Base-by-base conservation (phyloP, 2,113 vertebrate species). In the Tamias sibiricus region DNA sequence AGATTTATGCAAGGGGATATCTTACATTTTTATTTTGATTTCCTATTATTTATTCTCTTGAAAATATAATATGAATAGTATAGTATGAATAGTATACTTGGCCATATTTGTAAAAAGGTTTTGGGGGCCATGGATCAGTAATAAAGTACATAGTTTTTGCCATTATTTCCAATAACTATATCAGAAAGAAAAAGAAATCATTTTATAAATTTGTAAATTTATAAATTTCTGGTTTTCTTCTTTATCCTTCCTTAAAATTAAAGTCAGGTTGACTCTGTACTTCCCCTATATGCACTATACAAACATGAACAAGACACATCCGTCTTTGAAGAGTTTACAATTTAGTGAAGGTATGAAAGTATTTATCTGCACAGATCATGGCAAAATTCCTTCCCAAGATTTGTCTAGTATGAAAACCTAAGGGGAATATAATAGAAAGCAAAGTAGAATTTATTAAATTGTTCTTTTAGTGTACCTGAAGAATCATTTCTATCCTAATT, bases 401-500 rank as follows among this genome's bases (percentile, higher is more conserved):
- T 96, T 87, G 37, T 90, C 4, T 30, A 85, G 71, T 93, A 76
- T 75, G 82, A 97, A 96, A 95, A 87, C 57, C 81, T 87, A 94
- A 84, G 87, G 72, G 87, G 12, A 90, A 87, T 95, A 85, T 94
- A 97, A 94, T 87, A 95, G 79, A 97, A 94, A 97, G 64, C 42
- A 74, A 95, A 87, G 80, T 47, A 90, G 52, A 96, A 92, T 91
- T 95, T 91, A 97, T 97, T 94, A 93, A 93, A 87, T 47, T 93
- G 82, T 90, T 87, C 87, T 94, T 92, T 71, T 95, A 97, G 85
- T 92, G 40, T 81, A 95, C 80, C 90, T 96, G 76, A 52, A 96
- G 76, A 97, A 85, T 87, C 79, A 77, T 97, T 96, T 91, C 71
- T 72, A 59, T 87, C 81, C 62, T 92, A 91, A 97, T 95, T 97